These are phyloP conservation scores for Naja naja DNA, from an alignment of 2,113 vertebrate species.

Conservation along the genomic window DNA sequence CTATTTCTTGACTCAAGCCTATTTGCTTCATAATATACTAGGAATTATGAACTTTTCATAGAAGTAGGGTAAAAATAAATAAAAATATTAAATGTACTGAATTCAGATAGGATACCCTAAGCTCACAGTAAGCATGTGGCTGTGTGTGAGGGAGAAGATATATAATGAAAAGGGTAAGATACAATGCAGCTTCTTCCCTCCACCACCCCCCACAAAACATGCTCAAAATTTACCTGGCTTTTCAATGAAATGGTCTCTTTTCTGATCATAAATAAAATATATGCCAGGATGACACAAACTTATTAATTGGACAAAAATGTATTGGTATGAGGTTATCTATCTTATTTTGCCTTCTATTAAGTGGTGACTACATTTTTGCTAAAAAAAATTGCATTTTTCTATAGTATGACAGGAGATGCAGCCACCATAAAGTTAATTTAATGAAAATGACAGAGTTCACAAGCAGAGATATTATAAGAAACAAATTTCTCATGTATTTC, in stretches of 20 bases:
- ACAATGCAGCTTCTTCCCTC: accelerated
- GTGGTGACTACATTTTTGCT: neutral
- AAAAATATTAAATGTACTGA: neutral
- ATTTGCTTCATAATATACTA: neutral
- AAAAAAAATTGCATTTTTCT: neutral
- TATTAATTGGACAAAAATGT: neutral
- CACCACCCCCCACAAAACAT: neutral
- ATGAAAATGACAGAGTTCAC: conserved; percentile 13
- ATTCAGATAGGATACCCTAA: neutral
- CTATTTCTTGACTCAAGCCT: neutral
- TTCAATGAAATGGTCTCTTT: neutral
- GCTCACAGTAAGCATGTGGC: neutral
- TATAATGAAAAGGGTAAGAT: neutral
- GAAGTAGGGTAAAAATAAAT: neutral
- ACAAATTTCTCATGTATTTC: conserved; percentile 23
- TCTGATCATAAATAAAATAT: neutral
- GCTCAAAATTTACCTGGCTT: neutral
- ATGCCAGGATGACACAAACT: neutral
- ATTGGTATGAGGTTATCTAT: neutral
- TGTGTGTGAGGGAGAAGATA: neutral
- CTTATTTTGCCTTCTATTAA: conserved; percentile 2
- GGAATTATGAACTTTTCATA: neutral
- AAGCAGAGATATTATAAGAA: neutral
- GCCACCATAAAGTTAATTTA: conserved; percentile 9
- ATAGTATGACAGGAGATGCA: neutral